Evolutionary conservation across 2,113 vertebrate species (phyloP).

Genomic region (Hippocampus barbouri): DNA sequence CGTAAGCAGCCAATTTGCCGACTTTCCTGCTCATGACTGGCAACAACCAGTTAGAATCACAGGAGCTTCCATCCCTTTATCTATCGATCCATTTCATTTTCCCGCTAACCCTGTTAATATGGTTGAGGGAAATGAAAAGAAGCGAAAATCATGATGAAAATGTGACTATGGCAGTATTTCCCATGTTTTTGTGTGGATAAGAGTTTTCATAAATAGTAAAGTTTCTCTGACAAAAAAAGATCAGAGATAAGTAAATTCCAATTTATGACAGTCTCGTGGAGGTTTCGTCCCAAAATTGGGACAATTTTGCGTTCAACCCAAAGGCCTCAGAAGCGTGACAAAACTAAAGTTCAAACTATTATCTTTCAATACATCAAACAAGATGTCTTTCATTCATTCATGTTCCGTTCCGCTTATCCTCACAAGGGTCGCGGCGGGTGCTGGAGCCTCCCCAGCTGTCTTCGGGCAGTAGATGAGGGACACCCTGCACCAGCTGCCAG

Average conservation of each 20-base stretch:
- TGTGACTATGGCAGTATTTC: background rate
- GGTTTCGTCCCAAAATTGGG: background rate
- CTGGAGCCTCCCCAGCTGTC: no score
- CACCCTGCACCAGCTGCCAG: no score
- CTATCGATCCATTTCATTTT: background rate
- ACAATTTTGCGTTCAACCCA: background rate
- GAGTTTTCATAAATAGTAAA: background rate
- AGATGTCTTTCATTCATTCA: background rate
- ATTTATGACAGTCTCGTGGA: background rate
- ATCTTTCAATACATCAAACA: background rate
- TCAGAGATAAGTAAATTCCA: no score
- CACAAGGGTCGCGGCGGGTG: no score
- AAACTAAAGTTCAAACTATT: background rate
- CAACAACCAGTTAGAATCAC: conserved; percentile 10
- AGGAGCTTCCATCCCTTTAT: background rate
- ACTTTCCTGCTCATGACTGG: conserved; percentile 10
- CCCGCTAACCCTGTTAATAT: background rate
- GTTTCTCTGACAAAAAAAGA: background rate
- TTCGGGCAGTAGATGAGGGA: no score
- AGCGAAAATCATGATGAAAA: background rate
- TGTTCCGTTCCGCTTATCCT: no score
- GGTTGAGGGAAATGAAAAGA: background rate
- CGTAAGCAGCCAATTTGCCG: conserved; percentile 33
- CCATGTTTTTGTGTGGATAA: background rate
- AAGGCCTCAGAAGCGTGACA: background rate